Evolutionary conservation across 2,113 vertebrate genomes (phyloP).

Genomic region (Macquaria ambigua): DNA sequence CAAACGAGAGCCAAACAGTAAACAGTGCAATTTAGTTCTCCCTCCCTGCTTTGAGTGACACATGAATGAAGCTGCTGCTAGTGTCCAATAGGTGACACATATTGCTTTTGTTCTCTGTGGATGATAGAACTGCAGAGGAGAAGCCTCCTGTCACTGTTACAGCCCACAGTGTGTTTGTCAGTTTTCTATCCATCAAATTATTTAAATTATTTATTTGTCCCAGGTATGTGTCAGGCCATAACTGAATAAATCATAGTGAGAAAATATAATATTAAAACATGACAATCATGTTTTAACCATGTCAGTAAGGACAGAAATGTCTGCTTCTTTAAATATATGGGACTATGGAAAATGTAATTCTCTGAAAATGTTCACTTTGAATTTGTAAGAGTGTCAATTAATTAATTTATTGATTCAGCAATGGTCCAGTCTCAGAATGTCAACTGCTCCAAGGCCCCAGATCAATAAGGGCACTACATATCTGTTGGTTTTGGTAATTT

Average conservation of each 20-base stretch:
- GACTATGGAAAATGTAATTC: neutral
- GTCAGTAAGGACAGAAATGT: neutral
- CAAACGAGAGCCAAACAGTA: neutral
- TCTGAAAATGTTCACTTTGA: too few relatives aligned
- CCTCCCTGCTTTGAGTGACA: slow-evolving; percentile 9
- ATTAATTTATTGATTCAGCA: neutral
- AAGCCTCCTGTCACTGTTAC: neutral
- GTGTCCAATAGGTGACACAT: slow-evolving; percentile 13
- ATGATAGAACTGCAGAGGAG: neutral
- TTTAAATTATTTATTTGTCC: neutral
- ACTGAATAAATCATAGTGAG: neutral
- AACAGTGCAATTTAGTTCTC: neutral
- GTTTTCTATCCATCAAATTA: neutral
- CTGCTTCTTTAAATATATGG: neutral
- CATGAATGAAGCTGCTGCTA: slow-evolving; percentile 8
- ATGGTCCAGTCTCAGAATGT: neutral
- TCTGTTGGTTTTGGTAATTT: neutral
- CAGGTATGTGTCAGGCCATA: neutral
- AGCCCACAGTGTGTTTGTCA: neutral
- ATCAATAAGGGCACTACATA: neutral
- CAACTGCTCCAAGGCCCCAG: neutral
- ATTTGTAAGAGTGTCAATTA: too few relatives aligned
- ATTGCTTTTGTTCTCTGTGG: slow-evolving; percentile 24
- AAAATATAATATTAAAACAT: neutral
- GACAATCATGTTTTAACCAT: neutral